Conservation (phyloP, 1,140 invertebrate species). For the Ceratina calcarata region DNA sequence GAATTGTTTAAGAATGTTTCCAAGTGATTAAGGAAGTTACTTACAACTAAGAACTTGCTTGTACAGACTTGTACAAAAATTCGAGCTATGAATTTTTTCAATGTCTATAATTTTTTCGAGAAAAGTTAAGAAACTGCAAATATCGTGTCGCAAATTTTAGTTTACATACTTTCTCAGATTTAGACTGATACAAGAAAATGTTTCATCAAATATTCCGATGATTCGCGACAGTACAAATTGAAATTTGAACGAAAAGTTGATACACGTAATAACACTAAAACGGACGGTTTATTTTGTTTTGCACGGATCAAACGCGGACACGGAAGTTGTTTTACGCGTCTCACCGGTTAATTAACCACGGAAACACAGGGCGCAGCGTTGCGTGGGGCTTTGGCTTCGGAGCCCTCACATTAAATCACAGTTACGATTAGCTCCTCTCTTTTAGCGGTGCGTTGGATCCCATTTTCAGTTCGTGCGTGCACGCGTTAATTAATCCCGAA, state of each 20-base stretch:
- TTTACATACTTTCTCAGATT: too few relatives aligned
- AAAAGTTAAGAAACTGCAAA: too few relatives aligned
- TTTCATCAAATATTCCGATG: too few relatives aligned
- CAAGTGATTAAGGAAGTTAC: too few relatives aligned
- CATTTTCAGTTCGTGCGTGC: slow-evolving; percentile 17
- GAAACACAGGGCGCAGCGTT: not conserved
- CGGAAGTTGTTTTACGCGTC: slow-evolving; percentile 4
- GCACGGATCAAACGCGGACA: slow-evolving; percentile 2
- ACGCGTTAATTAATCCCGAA: slow-evolving; percentile 56
- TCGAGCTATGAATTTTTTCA: too few relatives aligned
- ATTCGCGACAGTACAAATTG: too few relatives aligned
- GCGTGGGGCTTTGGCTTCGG: not conserved
- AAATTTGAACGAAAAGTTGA: too few relatives aligned
- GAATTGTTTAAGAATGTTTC: not conserved
- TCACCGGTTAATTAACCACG: slow-evolving; percentile 29
- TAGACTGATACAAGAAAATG: too few relatives aligned
- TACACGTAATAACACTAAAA: slow-evolving; percentile 12
- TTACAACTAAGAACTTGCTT: too few relatives aligned
- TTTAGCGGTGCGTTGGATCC: slow-evolving; percentile 15
- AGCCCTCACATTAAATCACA: slow-evolving; percentile 29
- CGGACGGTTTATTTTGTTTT: not conserved
- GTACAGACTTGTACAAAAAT: too few relatives aligned
- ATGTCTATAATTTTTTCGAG: too few relatives aligned
- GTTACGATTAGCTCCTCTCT: slow-evolving; percentile 49
- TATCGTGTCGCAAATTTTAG: too few relatives aligned